These are phyloP conservation scores for Eumacrocentrus americanus DNA, from an alignment of 2,888 invertebrate species.

Conservation along the genomic window DNA sequence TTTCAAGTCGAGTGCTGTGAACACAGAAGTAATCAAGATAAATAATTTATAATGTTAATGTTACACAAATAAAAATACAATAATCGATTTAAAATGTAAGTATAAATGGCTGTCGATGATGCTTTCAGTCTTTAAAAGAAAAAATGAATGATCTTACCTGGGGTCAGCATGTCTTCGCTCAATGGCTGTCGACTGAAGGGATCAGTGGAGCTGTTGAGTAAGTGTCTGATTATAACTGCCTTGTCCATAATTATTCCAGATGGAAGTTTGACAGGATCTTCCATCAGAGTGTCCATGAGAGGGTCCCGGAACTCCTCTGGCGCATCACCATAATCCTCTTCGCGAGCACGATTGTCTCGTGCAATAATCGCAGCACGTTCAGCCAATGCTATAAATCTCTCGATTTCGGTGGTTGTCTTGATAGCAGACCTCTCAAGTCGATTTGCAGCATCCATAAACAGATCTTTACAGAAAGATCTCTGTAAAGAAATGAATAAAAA, in stretches of 20 bases:
- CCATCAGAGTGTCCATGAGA: conserved; percentile 96
- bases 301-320: conserved; percentile 97
- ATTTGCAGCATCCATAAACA: conserved; percentile 89
- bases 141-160: conserved; percentile 68
- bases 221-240: conserved; percentile 88
- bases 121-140: conserved; percentile 7
- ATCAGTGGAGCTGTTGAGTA: conserved; percentile 95
- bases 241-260: conserved; percentile 92
- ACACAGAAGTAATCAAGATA: conserved; percentile 27
- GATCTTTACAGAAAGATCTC: conserved; percentile 91
- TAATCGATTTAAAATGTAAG: no score
- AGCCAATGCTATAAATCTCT: conserved; percentile 80
- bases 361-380: conserved; percentile 77
- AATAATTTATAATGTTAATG: conserved; percentile 7
- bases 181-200: conserved; percentile 97
- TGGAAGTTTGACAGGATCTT: conserved; percentile 91
- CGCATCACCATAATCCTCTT: conserved; percentile 93
- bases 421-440: conserved; percentile 83
- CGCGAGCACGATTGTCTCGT: conserved; percentile 82
- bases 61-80: no score
- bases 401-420: conserved; percentile 84
- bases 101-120: no score
- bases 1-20: conserved; percentile 81
- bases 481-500: conserved; percentile 59
- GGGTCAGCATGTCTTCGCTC: conserved; percentile 89